Percentiles rank a stretch among this genome's conserved stretches.
Evolutionary conservation across 2,113 vertebrate genomes (phyloP).

Genomic region (Chloebia gouldiae): DNA sequence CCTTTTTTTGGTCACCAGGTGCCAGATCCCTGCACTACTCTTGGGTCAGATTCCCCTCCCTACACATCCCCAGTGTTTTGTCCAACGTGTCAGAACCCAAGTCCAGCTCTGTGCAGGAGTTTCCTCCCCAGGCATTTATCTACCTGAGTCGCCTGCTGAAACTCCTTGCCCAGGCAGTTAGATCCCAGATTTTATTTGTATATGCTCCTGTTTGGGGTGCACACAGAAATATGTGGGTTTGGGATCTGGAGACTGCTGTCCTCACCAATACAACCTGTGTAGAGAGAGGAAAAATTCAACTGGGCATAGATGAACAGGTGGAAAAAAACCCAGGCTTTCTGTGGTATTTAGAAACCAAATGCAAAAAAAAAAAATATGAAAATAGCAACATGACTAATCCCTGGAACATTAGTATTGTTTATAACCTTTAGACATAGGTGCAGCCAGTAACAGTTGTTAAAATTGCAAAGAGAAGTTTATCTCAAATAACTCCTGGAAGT

Average conservation of each 20-base stretch:
- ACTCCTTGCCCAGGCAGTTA: not conserved
- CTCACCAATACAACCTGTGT: not conserved
- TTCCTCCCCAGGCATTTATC: not conserved
- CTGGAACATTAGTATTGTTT: not conserved
- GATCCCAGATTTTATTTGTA: not conserved
- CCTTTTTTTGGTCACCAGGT: not conserved
- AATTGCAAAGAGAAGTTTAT: not conserved
- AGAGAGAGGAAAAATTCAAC: not conserved
- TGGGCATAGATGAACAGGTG: not conserved
- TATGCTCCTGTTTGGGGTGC: not conserved
- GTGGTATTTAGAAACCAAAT: not conserved
- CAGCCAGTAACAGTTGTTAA: not conserved
- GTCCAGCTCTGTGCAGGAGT: not conserved
- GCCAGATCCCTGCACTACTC: not conserved
- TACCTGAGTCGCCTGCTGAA: not conserved
- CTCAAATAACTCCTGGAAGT: not conserved
- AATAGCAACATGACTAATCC: not conserved
- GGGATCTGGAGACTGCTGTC: not conserved
- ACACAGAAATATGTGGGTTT: not conserved
- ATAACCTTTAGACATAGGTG: not conserved
- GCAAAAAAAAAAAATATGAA: not conserved
- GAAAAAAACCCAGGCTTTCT: not conserved
- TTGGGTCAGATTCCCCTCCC: not conserved
- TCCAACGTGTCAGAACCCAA: not conserved
- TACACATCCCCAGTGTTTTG: not conserved